Conservation (phyloP, 2,888 invertebrate genomes). For the Sinotaia quadrata region DNA sequence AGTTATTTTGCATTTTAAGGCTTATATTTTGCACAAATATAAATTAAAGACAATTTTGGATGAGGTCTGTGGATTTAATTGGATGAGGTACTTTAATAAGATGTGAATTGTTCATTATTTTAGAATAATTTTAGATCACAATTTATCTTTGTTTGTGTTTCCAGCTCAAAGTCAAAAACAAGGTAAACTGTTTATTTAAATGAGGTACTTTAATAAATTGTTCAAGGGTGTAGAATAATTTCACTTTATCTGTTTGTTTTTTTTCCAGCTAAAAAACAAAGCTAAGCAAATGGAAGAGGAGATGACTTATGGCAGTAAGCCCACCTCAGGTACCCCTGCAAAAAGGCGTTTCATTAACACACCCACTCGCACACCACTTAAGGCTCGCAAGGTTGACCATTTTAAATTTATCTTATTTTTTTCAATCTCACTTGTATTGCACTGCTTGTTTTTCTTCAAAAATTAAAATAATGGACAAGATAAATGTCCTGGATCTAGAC, state of each 20-base stretch:
- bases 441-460: background rate
- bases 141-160: no score
- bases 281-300: conserved; percentile 67
- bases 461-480: no score
- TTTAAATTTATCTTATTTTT: background rate
- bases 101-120: no score
- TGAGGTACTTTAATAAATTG: background rate
- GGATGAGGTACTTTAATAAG: no score
- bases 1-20: no score
- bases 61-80: no score
- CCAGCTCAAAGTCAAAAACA: no score
- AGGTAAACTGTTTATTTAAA: background rate
- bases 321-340: conserved; percentile 56
- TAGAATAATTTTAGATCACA: no score
- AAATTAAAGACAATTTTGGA: no score
- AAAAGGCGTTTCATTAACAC: conserved; percentile 56
- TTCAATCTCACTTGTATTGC: background rate
- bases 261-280: conserved; percentile 60
- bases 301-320: conserved; percentile 67
- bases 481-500: no score
- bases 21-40: no score
- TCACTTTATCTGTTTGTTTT: background rate
- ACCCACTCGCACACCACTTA: conserved; percentile 57
- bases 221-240: background rate
- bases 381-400: conserved; percentile 63